Conservation (phyloP, 2,888 invertebrate species). For the Macrosoma leucophasiata region DNA sequence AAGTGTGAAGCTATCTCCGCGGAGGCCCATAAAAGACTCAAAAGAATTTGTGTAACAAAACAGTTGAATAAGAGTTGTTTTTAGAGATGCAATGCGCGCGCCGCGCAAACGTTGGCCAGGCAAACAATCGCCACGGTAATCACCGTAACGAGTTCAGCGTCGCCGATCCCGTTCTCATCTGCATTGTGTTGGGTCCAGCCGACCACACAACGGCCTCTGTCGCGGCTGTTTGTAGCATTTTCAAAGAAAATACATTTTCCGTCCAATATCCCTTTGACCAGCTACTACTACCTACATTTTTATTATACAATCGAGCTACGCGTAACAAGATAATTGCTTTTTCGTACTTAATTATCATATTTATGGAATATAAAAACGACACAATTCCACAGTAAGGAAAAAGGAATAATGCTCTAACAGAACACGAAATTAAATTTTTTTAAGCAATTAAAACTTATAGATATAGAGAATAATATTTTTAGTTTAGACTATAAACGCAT, state of each 20-base stretch:
- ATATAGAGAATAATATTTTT: too few species aligned
- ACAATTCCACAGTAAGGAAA: too few species aligned
- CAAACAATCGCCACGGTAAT: constrained; percentile 59
- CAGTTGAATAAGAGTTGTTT: constrained; percentile 38
- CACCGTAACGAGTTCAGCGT: constrained; percentile 53
- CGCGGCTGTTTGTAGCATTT: constrained; percentile 21
- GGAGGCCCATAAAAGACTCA: constrained; percentile 20
- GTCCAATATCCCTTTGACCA: constrained; percentile 21
- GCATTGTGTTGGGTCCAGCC: constrained; percentile 47
- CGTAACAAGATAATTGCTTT: too few species aligned
- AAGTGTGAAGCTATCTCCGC: too few species aligned
- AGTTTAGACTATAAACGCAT: too few species aligned
- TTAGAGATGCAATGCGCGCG: constrained; percentile 32
- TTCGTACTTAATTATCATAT: too few species aligned
- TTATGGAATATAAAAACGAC: too few species aligned
- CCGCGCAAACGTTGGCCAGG: constrained; percentile 44
- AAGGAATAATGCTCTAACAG: too few species aligned
- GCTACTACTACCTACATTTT: too few species aligned
- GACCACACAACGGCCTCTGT: constrained; percentile 38
- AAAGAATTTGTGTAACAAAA: constrained; percentile 48
- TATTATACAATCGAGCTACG: too few species aligned
- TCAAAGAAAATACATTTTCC: constrained; percentile 27
- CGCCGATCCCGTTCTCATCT: constrained; percentile 50
- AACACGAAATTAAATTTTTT: too few species aligned
- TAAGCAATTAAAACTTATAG: too few species aligned